Evolutionary conservation across 2,113 vertebrate genomes (phyloP).

Genomic region (Megaceryle maxima): DNA sequence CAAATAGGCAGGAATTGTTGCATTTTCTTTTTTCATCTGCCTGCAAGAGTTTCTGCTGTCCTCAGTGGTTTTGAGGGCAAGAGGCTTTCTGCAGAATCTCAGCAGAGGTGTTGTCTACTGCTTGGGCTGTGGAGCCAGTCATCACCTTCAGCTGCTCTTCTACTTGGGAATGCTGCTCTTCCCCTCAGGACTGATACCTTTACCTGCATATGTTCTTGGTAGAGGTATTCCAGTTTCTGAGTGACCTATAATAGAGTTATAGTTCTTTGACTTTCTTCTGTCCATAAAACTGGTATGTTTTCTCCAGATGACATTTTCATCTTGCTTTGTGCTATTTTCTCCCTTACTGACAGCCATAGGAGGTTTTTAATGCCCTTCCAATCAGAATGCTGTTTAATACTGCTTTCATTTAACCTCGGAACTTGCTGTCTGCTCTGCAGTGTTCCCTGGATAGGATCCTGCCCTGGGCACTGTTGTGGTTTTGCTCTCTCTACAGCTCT

Average conservation of each 20-base stretch:
- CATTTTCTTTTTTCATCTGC: background rate
- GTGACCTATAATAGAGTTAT: background rate
- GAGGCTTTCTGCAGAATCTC: background rate
- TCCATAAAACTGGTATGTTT: background rate
- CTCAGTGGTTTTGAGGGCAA: background rate
- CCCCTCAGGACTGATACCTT: background rate
- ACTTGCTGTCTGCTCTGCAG: background rate
- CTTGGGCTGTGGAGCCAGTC: background rate
- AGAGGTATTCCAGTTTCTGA: background rate
- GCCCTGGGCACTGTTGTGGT: background rate
- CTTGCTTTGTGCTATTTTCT: background rate
- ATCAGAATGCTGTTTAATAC: background rate
- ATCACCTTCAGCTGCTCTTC: background rate
- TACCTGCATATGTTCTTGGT: background rate
- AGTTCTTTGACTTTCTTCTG: background rate
- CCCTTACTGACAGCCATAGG: background rate
- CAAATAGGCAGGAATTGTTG: background rate
- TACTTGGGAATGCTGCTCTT: background rate
- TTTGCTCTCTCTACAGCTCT: background rate
- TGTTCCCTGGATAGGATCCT: background rate
- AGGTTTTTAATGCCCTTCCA: background rate
- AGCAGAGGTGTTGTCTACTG: background rate
- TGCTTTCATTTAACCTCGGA: background rate
- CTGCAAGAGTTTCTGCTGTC: background rate
- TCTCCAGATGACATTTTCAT: background rate